These are phyloP conservation scores for Cassiopea andromeda DNA, from an alignment of 30 jellyfish, hydroid and myxozoan species.

Conservation along the genomic window DNA sequence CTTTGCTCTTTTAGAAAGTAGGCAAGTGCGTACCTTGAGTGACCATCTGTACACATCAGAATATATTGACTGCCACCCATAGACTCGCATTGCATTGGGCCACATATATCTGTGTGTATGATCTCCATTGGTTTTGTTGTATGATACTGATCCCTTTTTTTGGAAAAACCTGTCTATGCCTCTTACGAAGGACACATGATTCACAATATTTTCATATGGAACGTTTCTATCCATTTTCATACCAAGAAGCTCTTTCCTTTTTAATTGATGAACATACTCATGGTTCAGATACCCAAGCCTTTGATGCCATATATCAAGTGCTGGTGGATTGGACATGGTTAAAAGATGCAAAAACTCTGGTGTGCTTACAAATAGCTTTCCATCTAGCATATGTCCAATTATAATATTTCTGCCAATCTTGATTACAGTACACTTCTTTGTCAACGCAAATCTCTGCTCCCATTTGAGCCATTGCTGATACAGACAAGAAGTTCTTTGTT, in stretches of 20 bases:
- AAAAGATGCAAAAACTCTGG: conserved; percentile 43
- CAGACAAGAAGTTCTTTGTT: conserved; percentile 54
- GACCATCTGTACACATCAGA: conserved; percentile 63
- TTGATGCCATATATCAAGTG: conserved; percentile 45
- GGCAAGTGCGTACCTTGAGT: conserved; percentile 49
- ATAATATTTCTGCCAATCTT: conserved; percentile 21
- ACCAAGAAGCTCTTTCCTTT: conserved; percentile 41
- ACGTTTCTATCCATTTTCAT: conserved; percentile 25
- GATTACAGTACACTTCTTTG: conserved; percentile 38
- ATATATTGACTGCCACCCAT: conserved; percentile 64
- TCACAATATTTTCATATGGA: conserved; percentile 60
- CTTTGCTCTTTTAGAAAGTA: conserved; percentile 46
- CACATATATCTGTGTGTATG: conserved; percentile 69
- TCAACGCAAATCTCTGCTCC: conserved; percentile 43
- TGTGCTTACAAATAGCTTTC: conserved; percentile 49
- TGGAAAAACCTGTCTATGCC: conserved; percentile 47
- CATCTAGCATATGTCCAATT: conserved; percentile 54
- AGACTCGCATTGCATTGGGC: conserved; percentile 68
- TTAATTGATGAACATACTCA: conserved; percentile 49
- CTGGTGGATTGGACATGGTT: conserved; percentile 21
- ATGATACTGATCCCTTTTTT: conserved; percentile 15
- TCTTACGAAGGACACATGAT: conserved; percentile 62
- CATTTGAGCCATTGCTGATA: conserved; percentile 47
- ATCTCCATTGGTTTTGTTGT: conserved; percentile 64
- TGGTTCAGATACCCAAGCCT: conserved; percentile 52